A percentile compares a stretch with the other conserved stretches of the same genome.
Conservation (phyloP, 2,888 invertebrate species). For the Dasypogon diadema region DNA sequence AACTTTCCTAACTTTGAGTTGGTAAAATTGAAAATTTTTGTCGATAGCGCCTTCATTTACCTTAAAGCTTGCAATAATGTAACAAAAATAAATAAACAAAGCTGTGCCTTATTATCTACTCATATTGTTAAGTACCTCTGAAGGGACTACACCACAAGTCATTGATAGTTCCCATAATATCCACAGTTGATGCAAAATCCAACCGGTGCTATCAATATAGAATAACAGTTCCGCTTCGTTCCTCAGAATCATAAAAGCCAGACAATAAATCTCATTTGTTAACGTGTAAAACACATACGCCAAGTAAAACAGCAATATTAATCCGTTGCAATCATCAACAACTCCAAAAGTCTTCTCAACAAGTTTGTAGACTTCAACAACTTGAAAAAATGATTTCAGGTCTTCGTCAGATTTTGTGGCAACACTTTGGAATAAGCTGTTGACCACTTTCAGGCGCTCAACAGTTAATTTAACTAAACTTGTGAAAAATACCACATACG, state of each 20-base stretch:
- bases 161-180: conserved; percentile 27
- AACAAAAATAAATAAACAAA: too few species aligned
- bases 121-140: too few species aligned
- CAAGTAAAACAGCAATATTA: conserved; percentile 13
- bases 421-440: conserved; percentile 9
- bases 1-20: too few species aligned
- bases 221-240: background rate
- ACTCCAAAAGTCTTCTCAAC: conserved; percentile 17
- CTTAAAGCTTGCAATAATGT: too few species aligned
- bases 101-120: too few species aligned
- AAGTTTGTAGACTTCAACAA: conserved; percentile 20
- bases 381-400: conserved; percentile 21
- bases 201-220: background rate
- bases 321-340: conserved; percentile 24
- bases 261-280: conserved; percentile 22
- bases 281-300: conserved; percentile 42
- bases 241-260: background rate
- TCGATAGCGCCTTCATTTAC: too few species aligned
- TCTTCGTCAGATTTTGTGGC: conserved; percentile 4
- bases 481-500: conserved; percentile 21
- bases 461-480: conserved; percentile 17
- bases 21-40: too few species aligned
- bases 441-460: conserved; percentile 18
- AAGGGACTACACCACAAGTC: conserved; percentile 27
- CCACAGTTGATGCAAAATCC: conserved; percentile 18